These are phyloP conservation scores for Pelusios castaneus DNA, from an alignment of 2,113 vertebrate genomes.

Conservation along the genomic window DNA sequence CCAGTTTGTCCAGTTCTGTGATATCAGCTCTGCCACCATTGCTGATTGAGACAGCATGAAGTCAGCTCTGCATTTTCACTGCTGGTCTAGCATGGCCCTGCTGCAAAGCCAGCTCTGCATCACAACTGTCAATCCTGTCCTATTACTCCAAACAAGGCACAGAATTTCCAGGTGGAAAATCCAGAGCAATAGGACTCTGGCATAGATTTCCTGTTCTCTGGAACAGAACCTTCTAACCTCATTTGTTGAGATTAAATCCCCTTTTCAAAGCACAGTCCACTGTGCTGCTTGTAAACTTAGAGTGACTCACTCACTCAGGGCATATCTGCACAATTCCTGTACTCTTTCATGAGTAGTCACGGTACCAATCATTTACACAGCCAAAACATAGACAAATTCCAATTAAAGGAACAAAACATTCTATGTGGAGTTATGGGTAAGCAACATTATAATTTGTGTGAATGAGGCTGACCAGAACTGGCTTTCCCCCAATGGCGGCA, in stretches of 20 bases:
- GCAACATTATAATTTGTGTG: background rate
- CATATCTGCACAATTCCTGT: background rate
- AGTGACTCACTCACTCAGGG: background rate
- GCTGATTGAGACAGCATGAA: background rate
- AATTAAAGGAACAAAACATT: background rate
- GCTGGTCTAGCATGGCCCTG: too few relatives aligned
- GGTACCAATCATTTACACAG: background rate
- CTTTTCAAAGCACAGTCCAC: background rate
- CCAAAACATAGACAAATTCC: background rate
- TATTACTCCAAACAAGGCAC: background rate
- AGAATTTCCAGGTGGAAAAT: background rate
- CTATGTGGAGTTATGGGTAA: background rate
- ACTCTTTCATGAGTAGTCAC: background rate
- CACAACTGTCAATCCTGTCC: too few relatives aligned
- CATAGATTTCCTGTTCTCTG: background rate
- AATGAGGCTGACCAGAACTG: background rate
- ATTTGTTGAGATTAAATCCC: background rate
- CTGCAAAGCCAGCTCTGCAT: too few relatives aligned
- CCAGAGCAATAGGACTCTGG: background rate
- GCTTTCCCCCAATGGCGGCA: background rate
- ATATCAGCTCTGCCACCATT: too few relatives aligned
- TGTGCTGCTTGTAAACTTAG: background rate
- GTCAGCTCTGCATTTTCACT: background rate
- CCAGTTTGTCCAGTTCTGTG: background rate
- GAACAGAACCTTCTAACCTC: background rate